Conservation (phyloP, 2,888 invertebrate genomes). For the Amblyjoppa proteus region DNA sequence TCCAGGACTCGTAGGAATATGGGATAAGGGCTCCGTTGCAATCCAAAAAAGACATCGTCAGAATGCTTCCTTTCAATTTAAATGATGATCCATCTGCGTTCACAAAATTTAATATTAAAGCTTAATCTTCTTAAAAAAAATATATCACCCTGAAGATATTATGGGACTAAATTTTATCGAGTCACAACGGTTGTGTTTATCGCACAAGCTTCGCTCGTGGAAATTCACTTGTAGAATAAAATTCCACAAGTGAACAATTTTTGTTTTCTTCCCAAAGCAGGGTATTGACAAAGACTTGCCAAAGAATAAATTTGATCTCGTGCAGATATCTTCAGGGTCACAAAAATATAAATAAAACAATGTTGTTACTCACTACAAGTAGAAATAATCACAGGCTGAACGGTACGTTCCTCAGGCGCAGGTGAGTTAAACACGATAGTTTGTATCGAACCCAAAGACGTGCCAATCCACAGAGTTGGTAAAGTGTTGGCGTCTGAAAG, state of each 20-base stretch:
- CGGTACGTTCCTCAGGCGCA: constrained; percentile 92
- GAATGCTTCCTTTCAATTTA: constrained; percentile 97
- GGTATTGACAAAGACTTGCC: too few species aligned
- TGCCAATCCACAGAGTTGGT: constrained; percentile 99
- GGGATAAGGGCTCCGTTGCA: constrained; percentile 97
- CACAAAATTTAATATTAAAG: not conserved
- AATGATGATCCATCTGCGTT: constrained; percentile 96
- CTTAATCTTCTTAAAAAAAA: not conserved
- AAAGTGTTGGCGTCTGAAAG: constrained; percentile 92
- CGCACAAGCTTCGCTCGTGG: too few species aligned
- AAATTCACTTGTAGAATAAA: too few species aligned
- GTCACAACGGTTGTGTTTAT: not conserved
- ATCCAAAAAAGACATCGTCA: constrained; percentile 98
- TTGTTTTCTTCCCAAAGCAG: too few species aligned
- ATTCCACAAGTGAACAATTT: too few species aligned
- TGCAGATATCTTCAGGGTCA: too few species aligned
- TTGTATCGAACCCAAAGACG: constrained; percentile 97
- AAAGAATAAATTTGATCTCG: too few species aligned
- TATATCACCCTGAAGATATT: too few species aligned
- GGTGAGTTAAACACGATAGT: constrained; percentile 94
- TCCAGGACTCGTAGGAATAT: constrained; percentile 96
- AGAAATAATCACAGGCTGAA: constrained; percentile 95
- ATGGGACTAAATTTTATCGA: not conserved
- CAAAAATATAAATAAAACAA: not conserved
- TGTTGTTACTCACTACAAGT: constrained; percentile 90